phyloP scores from a whole-genome alignment of 1,140 invertebrate genomes.

The Drosophila ironensis region DNA sequence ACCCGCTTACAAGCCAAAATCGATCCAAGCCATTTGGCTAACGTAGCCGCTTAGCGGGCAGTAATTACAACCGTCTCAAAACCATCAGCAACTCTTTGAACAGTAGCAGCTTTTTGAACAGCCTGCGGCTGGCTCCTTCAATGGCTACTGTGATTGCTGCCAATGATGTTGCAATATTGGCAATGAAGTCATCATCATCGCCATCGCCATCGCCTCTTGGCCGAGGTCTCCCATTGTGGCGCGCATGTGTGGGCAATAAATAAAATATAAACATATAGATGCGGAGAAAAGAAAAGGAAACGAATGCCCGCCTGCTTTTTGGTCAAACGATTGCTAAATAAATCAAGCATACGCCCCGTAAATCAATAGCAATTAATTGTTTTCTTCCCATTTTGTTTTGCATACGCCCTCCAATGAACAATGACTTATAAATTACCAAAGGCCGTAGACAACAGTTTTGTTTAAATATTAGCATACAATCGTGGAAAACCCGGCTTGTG shows the following conservation, averaged over 20 bases:
- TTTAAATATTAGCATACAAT: constrained; percentile 23
- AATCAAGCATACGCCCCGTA: constrained; percentile 72
- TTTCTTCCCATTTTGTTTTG: constrained; percentile 42
- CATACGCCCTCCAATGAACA: constrained; percentile 46
- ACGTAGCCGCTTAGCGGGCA: constrained; percentile 4
- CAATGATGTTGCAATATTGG: constrained; percentile 43
- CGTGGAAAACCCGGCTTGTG: not conserved
- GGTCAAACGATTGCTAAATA: constrained; percentile 49
- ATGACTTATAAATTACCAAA: constrained; percentile 30
- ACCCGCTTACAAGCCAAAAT: constrained; percentile 9
- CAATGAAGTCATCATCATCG: constrained; percentile 45
- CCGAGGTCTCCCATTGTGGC: constrained; percentile 12
- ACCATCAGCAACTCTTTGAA: constrained; percentile 15
- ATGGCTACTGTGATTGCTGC: constrained; percentile 29
- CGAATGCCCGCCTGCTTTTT: constrained; percentile 41
- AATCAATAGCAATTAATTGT: constrained; percentile 71
- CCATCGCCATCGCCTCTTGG: constrained; percentile 13
- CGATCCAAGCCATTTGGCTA: not conserved
- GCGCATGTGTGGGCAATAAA: constrained; percentile 43
- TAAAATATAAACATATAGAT: constrained; percentile 24
- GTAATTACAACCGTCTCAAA: not conserved
- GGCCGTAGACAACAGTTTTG: constrained; percentile 8
- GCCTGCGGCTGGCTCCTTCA: constrained; percentile 16
- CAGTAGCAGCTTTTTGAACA: constrained; percentile 13
- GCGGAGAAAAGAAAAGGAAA: constrained; percentile 23